These are phyloP conservation scores for Psilanteris sp. DNA, from an alignment of 1,140 invertebrate species.

Conservation along the genomic window DNA sequence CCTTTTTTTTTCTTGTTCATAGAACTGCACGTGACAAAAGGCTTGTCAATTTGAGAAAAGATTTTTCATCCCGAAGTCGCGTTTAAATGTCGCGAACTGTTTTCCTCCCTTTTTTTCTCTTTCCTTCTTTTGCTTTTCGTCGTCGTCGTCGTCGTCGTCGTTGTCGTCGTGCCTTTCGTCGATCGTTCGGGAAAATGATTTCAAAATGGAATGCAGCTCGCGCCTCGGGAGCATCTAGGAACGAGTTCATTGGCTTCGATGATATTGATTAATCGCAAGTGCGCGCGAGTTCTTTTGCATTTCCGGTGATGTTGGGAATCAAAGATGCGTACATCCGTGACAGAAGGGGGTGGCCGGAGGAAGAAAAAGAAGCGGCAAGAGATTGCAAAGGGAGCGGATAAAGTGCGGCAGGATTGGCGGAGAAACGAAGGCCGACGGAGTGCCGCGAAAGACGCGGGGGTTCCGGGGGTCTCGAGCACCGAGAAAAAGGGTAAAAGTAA, in stretches of 20 bases:
- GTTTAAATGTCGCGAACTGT: slow-evolving; percentile 13
- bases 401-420: slow-evolving; percentile 55
- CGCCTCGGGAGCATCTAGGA: slow-evolving; percentile 24
- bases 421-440: slow-evolving; percentile 37
- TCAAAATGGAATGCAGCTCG: slow-evolving; percentile 38
- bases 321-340: slow-evolving; percentile 58
- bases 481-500: slow-evolving; percentile 79
- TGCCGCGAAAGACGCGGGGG: slow-evolving; percentile 40
- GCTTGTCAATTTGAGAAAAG: slow-evolving; percentile 63
- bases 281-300: slow-evolving; percentile 57
- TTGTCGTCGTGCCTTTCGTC: not conserved
- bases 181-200: slow-evolving; percentile 20
- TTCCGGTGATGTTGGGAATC: slow-evolving; percentile 57
- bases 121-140: too few relatives aligned
- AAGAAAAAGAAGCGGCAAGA: slow-evolving; percentile 58
- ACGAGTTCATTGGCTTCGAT: slow-evolving; percentile 56
- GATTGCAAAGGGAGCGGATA: slow-evolving; percentile 60
- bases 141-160: too few relatives aligned
- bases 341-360: slow-evolving; percentile 10
- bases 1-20: slow-evolving; percentile 23
- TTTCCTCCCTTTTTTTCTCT: not conserved
- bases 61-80: slow-evolving; percentile 55
- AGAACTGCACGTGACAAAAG: slow-evolving; percentile 58
- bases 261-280: slow-evolving; percentile 57
- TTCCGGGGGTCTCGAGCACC: slow-evolving; percentile 49